These are phyloP conservation scores for Cebus imitator DNA, from an alignment of 2,113 vertebrate genomes.

Conservation along the genomic window DNA sequence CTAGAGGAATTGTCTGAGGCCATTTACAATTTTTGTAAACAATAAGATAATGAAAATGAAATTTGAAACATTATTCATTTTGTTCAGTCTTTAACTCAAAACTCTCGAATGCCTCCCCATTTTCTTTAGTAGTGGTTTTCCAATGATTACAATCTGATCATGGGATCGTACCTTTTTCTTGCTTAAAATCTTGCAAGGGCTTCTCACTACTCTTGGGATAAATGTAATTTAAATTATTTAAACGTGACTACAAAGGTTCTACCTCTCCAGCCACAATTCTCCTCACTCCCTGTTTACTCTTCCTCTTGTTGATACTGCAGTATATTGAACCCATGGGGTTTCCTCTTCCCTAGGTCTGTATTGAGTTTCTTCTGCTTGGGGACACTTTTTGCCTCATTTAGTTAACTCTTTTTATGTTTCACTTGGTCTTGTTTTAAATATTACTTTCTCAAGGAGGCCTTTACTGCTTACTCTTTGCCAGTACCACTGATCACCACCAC, in stretches of 20 bases:
- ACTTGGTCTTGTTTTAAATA: neutral
- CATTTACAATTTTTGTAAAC: neutral
- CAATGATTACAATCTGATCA: neutral
- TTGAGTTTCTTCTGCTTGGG: neutral
- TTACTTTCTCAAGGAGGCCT: neutral
- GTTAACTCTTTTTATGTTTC: neutral
- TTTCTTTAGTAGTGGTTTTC: neutral
- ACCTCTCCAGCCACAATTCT: neutral
- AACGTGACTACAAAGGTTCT: neutral
- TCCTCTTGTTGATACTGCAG: rapidly evolving
- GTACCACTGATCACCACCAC: neutral
- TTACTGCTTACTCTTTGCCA: neutral
- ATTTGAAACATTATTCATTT: neutral
- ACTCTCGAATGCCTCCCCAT: neutral
- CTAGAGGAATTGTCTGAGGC: neutral
- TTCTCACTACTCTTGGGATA: neutral
- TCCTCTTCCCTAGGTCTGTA: neutral
- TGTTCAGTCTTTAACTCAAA: neutral
- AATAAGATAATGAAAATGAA: slow-evolving; percentile 21
- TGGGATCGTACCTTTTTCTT: neutral
- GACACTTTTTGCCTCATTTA: neutral
- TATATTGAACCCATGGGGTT: neutral
- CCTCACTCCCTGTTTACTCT: neutral
- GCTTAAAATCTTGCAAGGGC: neutral
- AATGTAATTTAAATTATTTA: neutral